Evolutionary conservation across 2,888 invertebrate genomes (phyloP).

Genomic region (Agrochola macilenta): DNA sequence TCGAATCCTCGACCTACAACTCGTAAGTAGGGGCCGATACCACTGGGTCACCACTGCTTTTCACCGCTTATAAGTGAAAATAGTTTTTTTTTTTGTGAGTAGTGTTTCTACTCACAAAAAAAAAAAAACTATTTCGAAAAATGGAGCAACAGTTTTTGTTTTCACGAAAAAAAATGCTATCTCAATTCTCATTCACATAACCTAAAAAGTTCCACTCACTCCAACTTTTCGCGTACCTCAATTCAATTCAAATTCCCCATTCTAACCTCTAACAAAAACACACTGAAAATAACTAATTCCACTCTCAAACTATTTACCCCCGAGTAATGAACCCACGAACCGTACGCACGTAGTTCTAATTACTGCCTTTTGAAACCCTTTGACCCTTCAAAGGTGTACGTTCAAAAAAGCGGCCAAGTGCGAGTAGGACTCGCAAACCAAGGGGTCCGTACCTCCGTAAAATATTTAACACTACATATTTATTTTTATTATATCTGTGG

Average conservation of each 20-base stretch:
- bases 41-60: too few relatives aligned
- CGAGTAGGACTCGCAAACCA: too few relatives aligned
- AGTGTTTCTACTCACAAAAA: too few relatives aligned
- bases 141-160: background rate
- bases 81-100: too few relatives aligned
- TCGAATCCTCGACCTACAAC: too few relatives aligned
- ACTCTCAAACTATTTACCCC: constrained; percentile 38
- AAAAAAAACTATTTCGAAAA: background rate
- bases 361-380: constrained; percentile 46
- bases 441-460: background rate
- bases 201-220: background rate
- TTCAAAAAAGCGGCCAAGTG: constrained; percentile 19
- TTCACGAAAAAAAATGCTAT: background rate
- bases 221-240: background rate
- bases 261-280: background rate
- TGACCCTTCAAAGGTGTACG: constrained; percentile 32
- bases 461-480: background rate
- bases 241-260: constrained; percentile 12
- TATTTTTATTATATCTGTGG: too few relatives aligned
- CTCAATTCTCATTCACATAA: background rate
- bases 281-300: constrained; percentile 2
- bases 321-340: constrained; percentile 26
- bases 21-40: too few relatives aligned
- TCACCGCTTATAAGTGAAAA: too few relatives aligned
- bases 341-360: constrained; percentile 34